Evolutionary conservation across 2,113 vertebrate genomes (phyloP).

Genomic region (Limanda limanda): DNA sequence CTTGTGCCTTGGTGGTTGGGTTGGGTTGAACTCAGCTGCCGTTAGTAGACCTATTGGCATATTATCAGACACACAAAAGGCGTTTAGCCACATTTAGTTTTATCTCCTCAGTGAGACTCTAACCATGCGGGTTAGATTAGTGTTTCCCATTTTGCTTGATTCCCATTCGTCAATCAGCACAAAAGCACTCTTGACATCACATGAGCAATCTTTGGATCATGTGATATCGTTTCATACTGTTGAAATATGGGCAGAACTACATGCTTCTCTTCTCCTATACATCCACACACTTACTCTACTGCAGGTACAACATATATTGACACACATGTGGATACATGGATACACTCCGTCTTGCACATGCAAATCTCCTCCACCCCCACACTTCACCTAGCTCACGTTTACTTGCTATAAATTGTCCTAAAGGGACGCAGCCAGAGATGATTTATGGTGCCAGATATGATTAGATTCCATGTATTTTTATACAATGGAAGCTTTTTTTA

Average conservation of each 20-base stretch:
- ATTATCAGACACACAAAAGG: slow-evolving; percentile 43
- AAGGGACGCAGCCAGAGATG: slow-evolving; percentile 65
- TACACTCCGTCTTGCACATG: not conserved
- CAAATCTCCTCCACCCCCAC: slow-evolving; percentile 26
- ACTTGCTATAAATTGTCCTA: slow-evolving; percentile 66
- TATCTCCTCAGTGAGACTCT: not conserved
- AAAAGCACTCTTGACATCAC: slow-evolving; percentile 23
- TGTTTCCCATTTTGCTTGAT: slow-evolving; percentile 16
- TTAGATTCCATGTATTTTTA: slow-evolving; percentile 67
- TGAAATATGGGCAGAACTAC: slow-evolving; percentile 23
- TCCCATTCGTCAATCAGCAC: slow-evolving; percentile 24
- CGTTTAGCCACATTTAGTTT: slow-evolving; percentile 4
- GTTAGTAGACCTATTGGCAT: slow-evolving; percentile 55
- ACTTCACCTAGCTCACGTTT: slow-evolving; percentile 49
- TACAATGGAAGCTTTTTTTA: slow-evolving; percentile 58
- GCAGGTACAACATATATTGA: slow-evolving; percentile 34
- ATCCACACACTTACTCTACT: not conserved
- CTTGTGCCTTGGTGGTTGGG: slow-evolving; percentile 32
- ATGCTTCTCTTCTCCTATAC: slow-evolving; percentile 13
- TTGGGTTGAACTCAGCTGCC: slow-evolving; percentile 41
- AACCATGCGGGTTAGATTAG: not conserved
- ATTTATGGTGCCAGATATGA: slow-evolving; percentile 70
- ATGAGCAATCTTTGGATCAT: slow-evolving; percentile 24
- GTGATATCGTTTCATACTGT: slow-evolving; percentile 32
- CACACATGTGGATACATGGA: slow-evolving; percentile 25